Percentiles rank a stretch among this genome's conserved stretches.
Evolutionary conservation across 2,113 vertebrate species (phyloP).

Genomic region (Spea bombifrons): DNA sequence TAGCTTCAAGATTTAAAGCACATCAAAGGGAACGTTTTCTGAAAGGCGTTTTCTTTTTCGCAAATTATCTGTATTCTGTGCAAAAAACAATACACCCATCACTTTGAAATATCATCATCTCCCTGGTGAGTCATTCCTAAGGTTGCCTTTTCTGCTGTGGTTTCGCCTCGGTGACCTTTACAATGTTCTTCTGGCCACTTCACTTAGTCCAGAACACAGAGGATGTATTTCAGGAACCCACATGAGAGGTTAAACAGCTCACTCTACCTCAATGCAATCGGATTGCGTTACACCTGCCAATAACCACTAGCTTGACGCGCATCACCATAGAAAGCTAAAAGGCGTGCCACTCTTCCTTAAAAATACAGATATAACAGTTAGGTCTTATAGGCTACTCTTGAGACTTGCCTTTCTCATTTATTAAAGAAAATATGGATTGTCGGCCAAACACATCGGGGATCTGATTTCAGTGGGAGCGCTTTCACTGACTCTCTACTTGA

Average conservation of each 20-base stretch:
- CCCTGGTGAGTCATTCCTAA: not conserved
- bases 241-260: conserved; percentile 15
- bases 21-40: too few relatives aligned
- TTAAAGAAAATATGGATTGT: not conserved
- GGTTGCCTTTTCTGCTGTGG: conserved; percentile 22
- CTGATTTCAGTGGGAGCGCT: too few relatives aligned
- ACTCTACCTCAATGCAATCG: not conserved
- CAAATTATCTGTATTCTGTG: not conserved
- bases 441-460: too few relatives aligned
- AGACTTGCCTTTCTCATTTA: not conserved
- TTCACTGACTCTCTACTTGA: too few relatives aligned
- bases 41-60: not conserved
- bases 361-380: conserved; percentile 2
- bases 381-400: not conserved
- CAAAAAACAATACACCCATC: not conserved
- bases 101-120: not conserved
- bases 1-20: too few relatives aligned
- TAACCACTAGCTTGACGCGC: conserved; percentile 21
- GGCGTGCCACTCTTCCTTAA: not conserved
- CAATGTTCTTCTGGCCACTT: conserved; percentile 30
- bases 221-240: conserved; percentile 27
- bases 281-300: conserved; percentile 29
- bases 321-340: conserved; percentile 15
- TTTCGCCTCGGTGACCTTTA: conserved; percentile 37
- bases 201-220: conserved; percentile 20